phyloP scores from a whole-genome alignment of 2,113 vertebrate species.

The Tamias sibiricus region DNA sequence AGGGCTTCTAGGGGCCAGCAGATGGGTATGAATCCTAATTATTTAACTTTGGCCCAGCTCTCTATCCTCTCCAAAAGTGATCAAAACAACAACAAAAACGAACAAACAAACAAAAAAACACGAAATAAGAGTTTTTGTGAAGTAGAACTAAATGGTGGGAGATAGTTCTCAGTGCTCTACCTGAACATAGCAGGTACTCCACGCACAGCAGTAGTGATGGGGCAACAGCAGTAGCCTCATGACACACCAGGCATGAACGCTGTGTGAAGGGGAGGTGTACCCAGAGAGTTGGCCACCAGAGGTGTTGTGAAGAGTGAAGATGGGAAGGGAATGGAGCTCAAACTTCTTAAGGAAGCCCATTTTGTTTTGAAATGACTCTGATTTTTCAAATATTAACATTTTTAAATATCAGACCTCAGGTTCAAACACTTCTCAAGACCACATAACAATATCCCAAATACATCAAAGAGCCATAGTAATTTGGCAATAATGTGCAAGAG shows the following conservation, averaged over 20 bases:
- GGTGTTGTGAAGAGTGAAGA: neutral
- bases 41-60: neutral
- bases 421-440: neutral
- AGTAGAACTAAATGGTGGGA: neutral
- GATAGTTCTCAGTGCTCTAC: neutral
- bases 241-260: rapidly evolving
- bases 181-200: neutral
- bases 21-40: neutral
- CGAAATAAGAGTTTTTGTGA: neutral
- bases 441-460: neutral
- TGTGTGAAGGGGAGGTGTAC: rapidly evolving
- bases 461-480: neutral
- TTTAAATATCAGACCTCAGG: neutral
- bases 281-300: neutral
- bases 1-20: no score
- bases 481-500: neutral
- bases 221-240: neutral
- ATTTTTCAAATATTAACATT: neutral
- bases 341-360: neutral
- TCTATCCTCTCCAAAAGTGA: neutral
- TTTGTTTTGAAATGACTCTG: neutral
- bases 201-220: neutral
- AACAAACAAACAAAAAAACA: no score
- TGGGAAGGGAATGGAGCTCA: neutral
- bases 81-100: neutral